Base-by-base conservation (phyloP, 2,797 vertebrate genomes). In the Schizopygopsis malacanthus region DNA sequence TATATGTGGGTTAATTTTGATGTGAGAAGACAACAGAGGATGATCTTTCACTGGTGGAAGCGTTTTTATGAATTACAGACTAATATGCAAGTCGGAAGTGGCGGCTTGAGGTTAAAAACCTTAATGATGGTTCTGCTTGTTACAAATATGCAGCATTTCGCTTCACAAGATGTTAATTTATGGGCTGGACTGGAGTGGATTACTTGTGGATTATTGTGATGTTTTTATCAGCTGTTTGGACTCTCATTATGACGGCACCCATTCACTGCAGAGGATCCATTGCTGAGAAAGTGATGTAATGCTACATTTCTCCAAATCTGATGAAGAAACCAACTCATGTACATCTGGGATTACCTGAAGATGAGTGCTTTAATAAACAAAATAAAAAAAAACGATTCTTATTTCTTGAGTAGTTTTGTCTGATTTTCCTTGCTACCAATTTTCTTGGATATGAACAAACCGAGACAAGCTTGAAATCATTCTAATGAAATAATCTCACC, bases 401-500 rank as follows among this genome's bases (percentile, higher is more conserved):
- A 59, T n/a, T 59, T 59, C 56, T n/a, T 59, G 9, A 59, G 56
- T n/a, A n/a, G 9, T n/a, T 59, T 59, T 59, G 22, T n/a, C 56
- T 59, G 20, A 59, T 20, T 39, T 69, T 22, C 8, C 9, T 69
- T 41, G 2, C 20, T 43, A 16, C 71, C n/a, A 15, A 22, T 56
- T 56, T 54, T 39, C 75, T 54, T 77, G 28, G 20, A 56, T 13
- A 22, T 8, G 18, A 39, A 7, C 10, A n/a, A 77, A 13, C 50
- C 18, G 0, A 1, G 6, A 39, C 28, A 77, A 77, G 11, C 33
- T 76, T 39, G 39, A 63, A 63, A 28, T 79, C 4, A 63, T 25
- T 79, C 2, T 39, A 75, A 59, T 45, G 2, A 20, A 56, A 52
- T 0, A 73, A 50, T 69, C 94, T 90, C 87, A 98, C 98, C 96